phyloP scores from a whole-genome alignment of 1,140 invertebrate genomes.

The Daktulosphaira vitifoliae region DNA sequence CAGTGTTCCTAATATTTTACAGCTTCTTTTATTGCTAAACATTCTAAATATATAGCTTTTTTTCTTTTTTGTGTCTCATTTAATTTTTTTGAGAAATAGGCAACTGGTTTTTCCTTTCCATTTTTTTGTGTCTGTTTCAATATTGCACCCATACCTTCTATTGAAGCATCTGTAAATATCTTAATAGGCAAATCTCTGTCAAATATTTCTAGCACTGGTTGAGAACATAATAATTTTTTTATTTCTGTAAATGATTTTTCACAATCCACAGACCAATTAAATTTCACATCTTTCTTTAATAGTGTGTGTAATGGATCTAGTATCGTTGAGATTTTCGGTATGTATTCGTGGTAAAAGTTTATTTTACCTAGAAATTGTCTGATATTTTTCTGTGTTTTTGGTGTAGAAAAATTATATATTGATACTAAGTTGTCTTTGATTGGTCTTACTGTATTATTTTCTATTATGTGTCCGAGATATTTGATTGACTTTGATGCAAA shows the following conservation, averaged over 20 bases:
- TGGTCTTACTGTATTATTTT: slow-evolving; percentile 40
- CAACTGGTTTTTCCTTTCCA: too few species aligned
- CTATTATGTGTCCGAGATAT: slow-evolving; percentile 41
- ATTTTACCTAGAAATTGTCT: too few species aligned
- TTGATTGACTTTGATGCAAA: slow-evolving; percentile 41
- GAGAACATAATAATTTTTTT: slow-evolving; percentile 42
- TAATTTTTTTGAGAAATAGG: too few species aligned
- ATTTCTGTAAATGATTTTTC: slow-evolving; percentile 41
- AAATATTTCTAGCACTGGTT: slow-evolving; percentile 42
- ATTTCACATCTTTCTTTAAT: slow-evolving; percentile 40
- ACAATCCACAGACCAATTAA: slow-evolving; percentile 40
- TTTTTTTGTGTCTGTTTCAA: too few species aligned
- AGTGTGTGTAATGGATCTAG: slow-evolving; percentile 41
- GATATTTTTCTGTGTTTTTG: slow-evolving; percentile 37
- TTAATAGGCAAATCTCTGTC: slow-evolving; percentile 37
- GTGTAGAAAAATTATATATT: slow-evolving; percentile 41
- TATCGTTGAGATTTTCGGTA: slow-evolving; percentile 40
- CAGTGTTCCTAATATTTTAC: slow-evolving; percentile 44
- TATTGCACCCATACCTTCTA: slow-evolving; percentile 43
- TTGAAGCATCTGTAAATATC: slow-evolving; percentile 40
- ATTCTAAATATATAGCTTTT: slow-evolving; percentile 43
- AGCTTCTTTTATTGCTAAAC: slow-evolving; percentile 43
- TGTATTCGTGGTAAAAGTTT: too few species aligned
- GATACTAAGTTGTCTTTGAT: slow-evolving; percentile 41
- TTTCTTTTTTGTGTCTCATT: slow-evolving; percentile 41